A percentile compares a stretch with the other conserved stretches of the same genome.
Evolutionary conservation across 2,888 invertebrate species (phyloP).

Genomic region (Alcis repandata): DNA sequence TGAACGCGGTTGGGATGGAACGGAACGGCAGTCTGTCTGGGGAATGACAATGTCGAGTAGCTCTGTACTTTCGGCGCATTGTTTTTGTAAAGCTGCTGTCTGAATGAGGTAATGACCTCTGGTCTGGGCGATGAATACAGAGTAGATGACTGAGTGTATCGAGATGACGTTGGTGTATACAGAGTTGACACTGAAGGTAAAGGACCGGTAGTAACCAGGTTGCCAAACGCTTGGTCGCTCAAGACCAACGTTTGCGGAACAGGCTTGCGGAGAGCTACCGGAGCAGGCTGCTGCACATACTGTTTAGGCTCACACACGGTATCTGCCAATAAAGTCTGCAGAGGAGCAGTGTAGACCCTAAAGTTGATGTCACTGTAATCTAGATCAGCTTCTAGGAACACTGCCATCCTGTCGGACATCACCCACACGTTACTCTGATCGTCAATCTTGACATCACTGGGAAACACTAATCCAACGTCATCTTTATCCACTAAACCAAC

Average conservation of each 20-base stretch:
- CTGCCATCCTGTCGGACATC: conserved; percentile 93
- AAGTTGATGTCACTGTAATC: conserved; percentile 93
- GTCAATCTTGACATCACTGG: conserved; percentile 92
- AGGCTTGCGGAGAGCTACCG: conserved; percentile 33
- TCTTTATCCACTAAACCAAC: conserved; percentile 91
- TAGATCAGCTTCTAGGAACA: conserved; percentile 89
- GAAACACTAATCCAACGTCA: conserved; percentile 92
- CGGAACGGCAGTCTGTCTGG: conserved; percentile 55
- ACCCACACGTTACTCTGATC: conserved; percentile 91
- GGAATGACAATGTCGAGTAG: conserved; percentile 51
- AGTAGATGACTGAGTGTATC: conserved; percentile 38
- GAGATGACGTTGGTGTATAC: conserved; percentile 41
- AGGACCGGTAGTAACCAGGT: conserved; percentile 46
- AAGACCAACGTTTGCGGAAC: conserved; percentile 43
- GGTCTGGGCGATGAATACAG: conserved; percentile 37
- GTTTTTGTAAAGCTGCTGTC: conserved; percentile 48
- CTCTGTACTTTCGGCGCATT: conserved; percentile 54
- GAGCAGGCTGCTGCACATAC: conserved; percentile 33
- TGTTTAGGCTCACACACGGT: conserved; percentile 89
- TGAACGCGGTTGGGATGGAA: conserved; percentile 42
- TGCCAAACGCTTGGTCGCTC: conserved; percentile 46
- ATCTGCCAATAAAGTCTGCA: conserved; percentile 89
- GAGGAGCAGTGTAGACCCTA: conserved; percentile 90
- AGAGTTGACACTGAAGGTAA: conserved; percentile 39
- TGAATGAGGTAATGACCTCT: conserved; percentile 34